phyloP scores from a whole-genome alignment of 2,797 vertebrate genomes.

The Premnoplex brunnescens region DNA sequence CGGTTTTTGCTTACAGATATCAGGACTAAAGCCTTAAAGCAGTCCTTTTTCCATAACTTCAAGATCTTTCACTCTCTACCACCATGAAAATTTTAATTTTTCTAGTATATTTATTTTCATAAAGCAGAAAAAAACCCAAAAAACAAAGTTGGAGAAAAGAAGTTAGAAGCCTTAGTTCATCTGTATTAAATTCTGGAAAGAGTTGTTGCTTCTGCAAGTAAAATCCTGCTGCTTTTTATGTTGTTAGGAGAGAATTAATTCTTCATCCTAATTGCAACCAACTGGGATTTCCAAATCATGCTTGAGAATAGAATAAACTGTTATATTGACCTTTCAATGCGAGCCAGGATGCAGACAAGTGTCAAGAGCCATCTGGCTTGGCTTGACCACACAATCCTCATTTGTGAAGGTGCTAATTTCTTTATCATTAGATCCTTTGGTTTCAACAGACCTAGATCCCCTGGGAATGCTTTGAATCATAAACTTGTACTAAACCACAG shows the following conservation, averaged over 20 bases:
- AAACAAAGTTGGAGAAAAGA: fast-evolving
- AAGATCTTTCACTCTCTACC: not conserved
- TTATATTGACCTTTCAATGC: not conserved
- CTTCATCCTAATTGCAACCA: not conserved
- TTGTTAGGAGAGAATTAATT: not conserved
- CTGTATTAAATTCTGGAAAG: not conserved
- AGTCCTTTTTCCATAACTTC: not conserved
- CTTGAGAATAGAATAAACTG: not conserved
- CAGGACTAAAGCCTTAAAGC: not conserved
- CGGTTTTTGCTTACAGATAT: not conserved
- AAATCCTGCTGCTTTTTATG: not conserved
- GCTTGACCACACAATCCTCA: not conserved
- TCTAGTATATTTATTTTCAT: not conserved
- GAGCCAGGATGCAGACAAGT: not conserved
- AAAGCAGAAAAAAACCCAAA: not conserved
- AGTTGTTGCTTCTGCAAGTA: not conserved
- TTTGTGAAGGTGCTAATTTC: not conserved
- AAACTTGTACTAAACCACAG: not conserved
- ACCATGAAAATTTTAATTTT: constrained; percentile 1
- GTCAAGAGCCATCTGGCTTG: not conserved
- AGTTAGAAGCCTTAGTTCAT: not conserved
- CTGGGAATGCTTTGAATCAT: not conserved
- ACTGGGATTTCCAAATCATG: not conserved
- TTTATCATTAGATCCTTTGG: not conserved
- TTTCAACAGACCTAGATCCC: not conserved